Evolutionary conservation across 2,888 invertebrate species (phyloP).

Genomic region (Anorthoa munda): DNA sequence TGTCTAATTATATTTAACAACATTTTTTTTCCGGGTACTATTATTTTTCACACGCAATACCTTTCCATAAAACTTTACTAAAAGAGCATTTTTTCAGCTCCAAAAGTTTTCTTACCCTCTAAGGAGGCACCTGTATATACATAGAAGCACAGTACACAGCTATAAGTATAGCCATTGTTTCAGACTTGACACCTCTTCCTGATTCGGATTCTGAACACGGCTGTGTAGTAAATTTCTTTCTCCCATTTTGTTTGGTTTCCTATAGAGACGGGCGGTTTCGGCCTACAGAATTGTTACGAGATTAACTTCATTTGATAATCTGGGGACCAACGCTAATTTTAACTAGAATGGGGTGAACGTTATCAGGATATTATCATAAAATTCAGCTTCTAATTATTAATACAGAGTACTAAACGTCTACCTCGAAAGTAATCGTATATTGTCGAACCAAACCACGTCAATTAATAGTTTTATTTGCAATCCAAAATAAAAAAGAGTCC

Average conservation of each 20-base stretch:
- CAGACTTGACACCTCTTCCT: conserved; percentile 51
- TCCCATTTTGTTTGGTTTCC: conserved; percentile 61
- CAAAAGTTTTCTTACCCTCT: conserved; percentile 1
- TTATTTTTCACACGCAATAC: not conserved
- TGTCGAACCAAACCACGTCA: not conserved
- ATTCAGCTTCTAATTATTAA: not conserved
- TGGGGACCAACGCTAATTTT: conserved; percentile 42
- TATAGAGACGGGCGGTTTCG: conserved; percentile 50
- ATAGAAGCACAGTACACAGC: conserved; percentile 16
- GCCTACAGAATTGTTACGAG: conserved; percentile 55
- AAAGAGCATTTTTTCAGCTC: not conserved
- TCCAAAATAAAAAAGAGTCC: not conserved
- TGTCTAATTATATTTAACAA: not conserved
- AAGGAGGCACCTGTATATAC: conserved; percentile 5
- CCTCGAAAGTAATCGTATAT: not conserved
- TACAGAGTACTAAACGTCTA: not conserved
- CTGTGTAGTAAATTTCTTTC: conserved; percentile 64
- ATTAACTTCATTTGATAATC: conserved; percentile 63
- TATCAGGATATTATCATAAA: conserved; percentile 8
- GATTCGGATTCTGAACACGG: conserved; percentile 65
- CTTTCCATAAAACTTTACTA: not conserved
- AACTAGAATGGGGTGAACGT: not conserved
- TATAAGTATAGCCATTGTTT: conserved; percentile 41
- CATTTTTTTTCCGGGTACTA: no score
- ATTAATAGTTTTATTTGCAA: not conserved